Conservation (phyloP, 37 sponge, comb jelly and placozoan species). For the Beroe ovata region DNA sequence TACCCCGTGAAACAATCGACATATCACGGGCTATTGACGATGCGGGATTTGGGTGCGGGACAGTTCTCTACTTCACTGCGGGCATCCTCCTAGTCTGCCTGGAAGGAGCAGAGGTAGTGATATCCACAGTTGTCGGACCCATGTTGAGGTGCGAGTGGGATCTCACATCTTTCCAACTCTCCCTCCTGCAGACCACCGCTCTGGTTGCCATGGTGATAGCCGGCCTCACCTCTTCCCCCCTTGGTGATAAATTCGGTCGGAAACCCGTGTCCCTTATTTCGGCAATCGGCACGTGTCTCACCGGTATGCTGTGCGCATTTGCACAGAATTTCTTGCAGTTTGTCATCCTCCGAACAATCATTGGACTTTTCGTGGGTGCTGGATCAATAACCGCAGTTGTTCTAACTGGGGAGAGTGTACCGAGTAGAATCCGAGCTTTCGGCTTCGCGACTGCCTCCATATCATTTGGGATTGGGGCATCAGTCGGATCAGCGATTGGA, state of each 20-base stretch:
- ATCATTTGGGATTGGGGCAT: background rate
- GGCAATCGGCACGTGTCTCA: background rate
- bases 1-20: background rate
- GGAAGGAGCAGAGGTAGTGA: background rate
- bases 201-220: background rate
- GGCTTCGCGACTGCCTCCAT: background rate
- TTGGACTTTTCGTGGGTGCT: background rate
- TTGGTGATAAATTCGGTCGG: background rate
- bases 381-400: background rate
- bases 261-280: background rate
- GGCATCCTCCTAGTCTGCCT: background rate
- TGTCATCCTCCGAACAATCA: background rate
- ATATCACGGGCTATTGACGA: background rate
- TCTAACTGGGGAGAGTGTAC: background rate
- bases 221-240: background rate
- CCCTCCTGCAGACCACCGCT: background rate
- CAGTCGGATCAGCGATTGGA: background rate
- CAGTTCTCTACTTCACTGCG: background rate
- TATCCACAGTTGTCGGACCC: background rate
- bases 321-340: background rate
- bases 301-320: background rate
- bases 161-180: background rate
- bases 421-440: background rate
- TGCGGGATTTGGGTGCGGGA: background rate
- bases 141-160: background rate